Evolutionary conservation across 2,113 vertebrate species (phyloP), one percentile per base, ranked within the genome.

Genomic region (Scomber scombrus): DNA sequence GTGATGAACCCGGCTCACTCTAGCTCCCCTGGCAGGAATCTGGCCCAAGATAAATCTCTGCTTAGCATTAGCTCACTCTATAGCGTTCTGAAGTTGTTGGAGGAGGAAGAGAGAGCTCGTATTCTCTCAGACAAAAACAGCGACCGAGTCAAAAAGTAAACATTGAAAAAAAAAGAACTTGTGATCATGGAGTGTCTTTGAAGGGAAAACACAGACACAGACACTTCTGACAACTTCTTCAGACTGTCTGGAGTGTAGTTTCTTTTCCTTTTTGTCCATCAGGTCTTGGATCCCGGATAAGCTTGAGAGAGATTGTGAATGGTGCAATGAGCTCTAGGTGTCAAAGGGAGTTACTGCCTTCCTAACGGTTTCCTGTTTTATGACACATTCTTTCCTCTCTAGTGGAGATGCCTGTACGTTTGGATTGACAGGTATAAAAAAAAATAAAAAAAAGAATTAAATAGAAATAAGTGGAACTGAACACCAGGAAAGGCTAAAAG

Each of bases 1-100:
- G 88, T n/a, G 88, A 82, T 83, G 86, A 88, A 82, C 91, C 79
- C 34, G n/a, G 82, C 62, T 84, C 56, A n/a, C 78, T 85, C 81
- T 15, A 47, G 83, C 85, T 88, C 66, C 71, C 78, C 75, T 71
- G 81, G 84, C 23, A 49, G 60, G 82, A 84, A 64, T 66, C 69
- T 90, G 85, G 84, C 81, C 43, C 14, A 0, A 72, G 51, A 43
- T 66, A 68, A 84, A 85, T 75, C 60, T 89, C 68, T 71, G 62
- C 71, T 87, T 49, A 75, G 72, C 73, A 61, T 81, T 57, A 80
- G 40, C 16, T 11, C 78, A 55, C 64, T 26, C 58, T 78, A 23
- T n/a, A 75, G 55, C 54, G 79, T 19, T 54, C 66, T 70, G 54
- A 43, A 40, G 18, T 50, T 71, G 66, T 52, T 73, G 67, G 68